Evolutionary conservation across 1,140 invertebrate genomes (phyloP), one percentile per base, ranked within the genome.

Genomic region (Bilobella aurantiaca): DNA sequence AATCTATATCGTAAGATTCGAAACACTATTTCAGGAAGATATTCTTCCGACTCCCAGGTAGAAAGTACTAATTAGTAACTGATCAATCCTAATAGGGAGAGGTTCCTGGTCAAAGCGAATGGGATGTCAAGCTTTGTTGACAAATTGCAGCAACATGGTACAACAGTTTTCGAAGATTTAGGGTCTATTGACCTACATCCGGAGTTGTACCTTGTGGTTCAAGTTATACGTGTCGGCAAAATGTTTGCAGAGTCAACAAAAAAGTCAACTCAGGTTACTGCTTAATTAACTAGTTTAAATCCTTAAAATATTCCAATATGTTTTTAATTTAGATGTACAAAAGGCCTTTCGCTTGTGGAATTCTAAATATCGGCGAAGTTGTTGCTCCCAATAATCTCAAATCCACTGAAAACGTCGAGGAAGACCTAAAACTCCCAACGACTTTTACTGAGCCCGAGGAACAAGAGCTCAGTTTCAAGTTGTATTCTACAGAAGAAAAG

Each of bases 401-500:
- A 46, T 8, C 59, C 3, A 29, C 57, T 3, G 59, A 62, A 30
- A 46, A 14, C n/a, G 34, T 27, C 14, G 29, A 34, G 30, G 30
- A 27, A 16, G 32, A 18, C 28, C 18, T 34, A 5, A n/a, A 29
- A 21, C 16, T 31, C 37, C 27, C 23, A 27, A 27, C 23, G 23
- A 28, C 27, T 2, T n/a, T 29, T 16, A 16, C 49, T 34, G 69
- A 63, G 46, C 12, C 21, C 5, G 69, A 84, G 64, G 86, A 88
- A 72, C 83, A 82, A 58, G 86, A 90, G 74, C 86, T 85, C 71
- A 87, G 82, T 1, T 79, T 74, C 70, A 89, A 85, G 83, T 84
- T 93, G 0, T 91, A 86, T 72, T 87, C 89, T 79, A 85, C 86
- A 37, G 91, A 93, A 75, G 92, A 96, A 75, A 93, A 91, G 78